A percentile compares a stretch with the other conserved stretches of the same genome.
phyloP scores from a whole-genome alignment of 2,888 invertebrate genomes.

The Cheilosia soror region DNA sequence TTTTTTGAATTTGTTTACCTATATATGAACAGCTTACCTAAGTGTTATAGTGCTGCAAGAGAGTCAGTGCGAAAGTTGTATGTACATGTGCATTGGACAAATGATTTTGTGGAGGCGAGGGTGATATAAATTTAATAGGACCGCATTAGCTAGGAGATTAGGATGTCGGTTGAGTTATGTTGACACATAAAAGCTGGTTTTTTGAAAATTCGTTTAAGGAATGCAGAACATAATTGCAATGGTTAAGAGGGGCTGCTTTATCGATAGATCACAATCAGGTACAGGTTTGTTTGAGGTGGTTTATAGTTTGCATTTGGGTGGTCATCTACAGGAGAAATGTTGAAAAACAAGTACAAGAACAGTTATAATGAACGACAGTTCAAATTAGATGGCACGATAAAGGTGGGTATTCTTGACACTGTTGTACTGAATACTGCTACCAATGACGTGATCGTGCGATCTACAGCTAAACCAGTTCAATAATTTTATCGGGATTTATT shows the following conservation, averaged over 20 bases:
- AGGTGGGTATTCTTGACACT: too few relatives aligned
- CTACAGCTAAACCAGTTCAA: too few relatives aligned
- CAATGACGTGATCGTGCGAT: too few relatives aligned
- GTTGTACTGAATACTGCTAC: too few relatives aligned
- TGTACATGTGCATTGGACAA: neutral
- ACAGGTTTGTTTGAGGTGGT: too few relatives aligned
- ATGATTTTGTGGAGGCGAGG: neutral
- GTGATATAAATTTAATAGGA: conserved; percentile 1
- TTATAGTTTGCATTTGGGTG: too few relatives aligned
- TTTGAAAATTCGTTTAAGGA: neutral
- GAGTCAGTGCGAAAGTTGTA: neutral
- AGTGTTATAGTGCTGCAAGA: neutral
- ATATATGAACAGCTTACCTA: neutral
- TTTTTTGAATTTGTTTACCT: conserved; percentile 47
- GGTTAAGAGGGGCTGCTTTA: neutral
- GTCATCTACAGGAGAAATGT: too few relatives aligned
- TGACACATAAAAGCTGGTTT: conserved; percentile 11
- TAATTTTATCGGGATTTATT: too few relatives aligned
- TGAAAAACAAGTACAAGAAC: too few relatives aligned
- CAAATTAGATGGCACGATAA: too few relatives aligned
- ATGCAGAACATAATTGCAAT: conserved; percentile 10
- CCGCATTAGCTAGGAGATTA: conserved; percentile 3
- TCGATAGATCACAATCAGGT: too few relatives aligned
- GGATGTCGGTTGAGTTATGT: neutral
- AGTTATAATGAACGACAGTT: too few relatives aligned